Conservation (phyloP, 30 jellyfish, hydroid and myxozoan species). For the Pseudorhiza aurosa region DNA sequence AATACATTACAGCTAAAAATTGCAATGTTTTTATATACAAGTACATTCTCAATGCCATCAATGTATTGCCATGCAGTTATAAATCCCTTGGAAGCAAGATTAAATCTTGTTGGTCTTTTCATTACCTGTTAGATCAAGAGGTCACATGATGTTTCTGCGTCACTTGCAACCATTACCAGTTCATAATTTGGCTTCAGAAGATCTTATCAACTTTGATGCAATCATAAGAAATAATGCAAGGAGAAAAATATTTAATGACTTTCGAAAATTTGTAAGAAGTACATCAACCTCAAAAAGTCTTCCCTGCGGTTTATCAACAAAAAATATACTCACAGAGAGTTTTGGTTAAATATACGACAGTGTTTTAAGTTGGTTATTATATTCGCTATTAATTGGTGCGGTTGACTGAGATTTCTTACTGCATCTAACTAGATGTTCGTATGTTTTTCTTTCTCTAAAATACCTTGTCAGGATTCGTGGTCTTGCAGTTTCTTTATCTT, state of each 20-base stretch:
- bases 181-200: too few species aligned
- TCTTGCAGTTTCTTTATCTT: constrained; percentile 4
- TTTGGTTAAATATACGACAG: not conserved
- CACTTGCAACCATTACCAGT: constrained; percentile 16
- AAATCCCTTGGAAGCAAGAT: too few species aligned
- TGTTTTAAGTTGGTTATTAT: not conserved
- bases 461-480: constrained; percentile 48
- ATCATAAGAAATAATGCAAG: too few species aligned
- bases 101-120: not conserved
- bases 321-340: too few species aligned
- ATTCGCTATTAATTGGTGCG: not conserved
- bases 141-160: not conserved
- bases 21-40: not conserved
- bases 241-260: too few species aligned
- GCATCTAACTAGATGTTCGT: not conserved
- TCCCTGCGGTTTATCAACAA: too few species aligned
- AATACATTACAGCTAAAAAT: not conserved
- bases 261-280: too few species aligned
- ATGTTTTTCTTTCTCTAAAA: constrained; percentile 51
- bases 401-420: not conserved
- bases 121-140: constrained; percentile 44
- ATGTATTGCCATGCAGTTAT: not conserved
- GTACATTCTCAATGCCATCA: not conserved
- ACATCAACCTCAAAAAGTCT: too few species aligned
- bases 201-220: too few species aligned